Evolutionary conservation across 2,888 invertebrate species (phyloP), one percentile per base, ranked within the genome.

Genomic region (Hemicrepidius hirtus): DNA sequence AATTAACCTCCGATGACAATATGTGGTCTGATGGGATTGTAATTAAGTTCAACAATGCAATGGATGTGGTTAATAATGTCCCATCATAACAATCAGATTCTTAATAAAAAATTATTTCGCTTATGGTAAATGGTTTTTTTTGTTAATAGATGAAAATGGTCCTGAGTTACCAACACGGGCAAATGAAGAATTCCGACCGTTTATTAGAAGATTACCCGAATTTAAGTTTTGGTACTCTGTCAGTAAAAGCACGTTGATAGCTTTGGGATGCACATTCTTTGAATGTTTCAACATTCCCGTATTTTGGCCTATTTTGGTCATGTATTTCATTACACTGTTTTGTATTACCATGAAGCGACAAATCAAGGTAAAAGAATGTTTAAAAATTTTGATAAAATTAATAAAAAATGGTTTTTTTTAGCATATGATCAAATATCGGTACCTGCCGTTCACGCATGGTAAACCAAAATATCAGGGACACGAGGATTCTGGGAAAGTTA

Each of bases 341-440:
- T 95, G 97, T 88, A 96, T 99, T 85, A 99, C 99, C 71, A 99
- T 99, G 99, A 99, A 99, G 89, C 92, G 98, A 84, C 99, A 99
- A 90, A 99, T 99, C 83, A 98, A 95, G 94, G 98, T 98, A 87
- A 90, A 88, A 76, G 35, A 72, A 55, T 66, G 46, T 59, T 46
- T 12, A 20, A 40, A 53, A 10, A 55, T 32, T 16, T 16, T 57
- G 35, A 10, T 10, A 4, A 9, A 10, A 3, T 57, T 57, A 57
- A 57, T 18, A 18, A 41, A n/a, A n/a, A n/a, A n/a, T n/a, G n/a
- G n/a, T 16, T 2, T 68, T 82, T 91, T 92, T 76, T 91, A 98
- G 97, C 99, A 99, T 90, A 99, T 99, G 99, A 95, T 99, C 85
- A 98, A 97, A 89, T 99, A 99, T 88, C 94, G 96, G 88, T 99